phyloP scores from a whole-genome alignment of 2,888 invertebrate genomes.

The Sialis fuliginosa region DNA sequence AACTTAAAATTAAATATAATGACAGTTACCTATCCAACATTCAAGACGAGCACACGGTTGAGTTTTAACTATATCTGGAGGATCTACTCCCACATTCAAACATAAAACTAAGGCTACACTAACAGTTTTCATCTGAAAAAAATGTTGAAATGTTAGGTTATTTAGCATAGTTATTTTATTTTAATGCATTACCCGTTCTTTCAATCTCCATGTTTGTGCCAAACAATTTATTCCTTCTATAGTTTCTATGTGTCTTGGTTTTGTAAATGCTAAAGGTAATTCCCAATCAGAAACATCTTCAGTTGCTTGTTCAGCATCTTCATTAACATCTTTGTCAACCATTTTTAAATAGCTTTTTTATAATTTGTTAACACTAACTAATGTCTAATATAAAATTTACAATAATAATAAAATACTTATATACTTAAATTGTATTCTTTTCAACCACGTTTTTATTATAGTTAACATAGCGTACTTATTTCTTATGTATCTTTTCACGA shows the following conservation, averaged over 20 bases:
- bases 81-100: conserved; percentile 98
- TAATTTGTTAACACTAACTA: background rate
- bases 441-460: too few relatives aligned
- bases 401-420: too few relatives aligned
- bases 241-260: conserved; percentile 54
- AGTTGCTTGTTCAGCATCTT: conserved; percentile 6
- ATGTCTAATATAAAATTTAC: too few relatives aligned
- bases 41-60: conserved; percentile 90
- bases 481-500: too few relatives aligned
- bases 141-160: conserved; percentile 6
- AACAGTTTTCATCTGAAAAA: conserved; percentile 88
- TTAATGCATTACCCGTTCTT: conserved; percentile 52
- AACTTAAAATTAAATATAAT: conserved; percentile 2
- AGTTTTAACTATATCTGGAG: conserved; percentile 94
- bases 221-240: conserved; percentile 47
- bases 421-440: too few relatives aligned
- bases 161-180: conserved; percentile 4
- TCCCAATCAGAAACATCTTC: conserved; percentile 41
- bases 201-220: conserved; percentile 78
- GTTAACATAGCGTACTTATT: too few relatives aligned
- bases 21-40: conserved; percentile 81
- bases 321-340: conserved; percentile 11
- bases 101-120: conserved; percentile 96
- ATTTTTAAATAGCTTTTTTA: conserved; percentile 7
- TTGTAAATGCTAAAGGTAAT: conserved; percentile 52